Evolutionary conservation across 2,888 invertebrate genomes (phyloP), one percentile per base, ranked within the genome.

Genomic region (Caenorhabditis sp.): DNA sequence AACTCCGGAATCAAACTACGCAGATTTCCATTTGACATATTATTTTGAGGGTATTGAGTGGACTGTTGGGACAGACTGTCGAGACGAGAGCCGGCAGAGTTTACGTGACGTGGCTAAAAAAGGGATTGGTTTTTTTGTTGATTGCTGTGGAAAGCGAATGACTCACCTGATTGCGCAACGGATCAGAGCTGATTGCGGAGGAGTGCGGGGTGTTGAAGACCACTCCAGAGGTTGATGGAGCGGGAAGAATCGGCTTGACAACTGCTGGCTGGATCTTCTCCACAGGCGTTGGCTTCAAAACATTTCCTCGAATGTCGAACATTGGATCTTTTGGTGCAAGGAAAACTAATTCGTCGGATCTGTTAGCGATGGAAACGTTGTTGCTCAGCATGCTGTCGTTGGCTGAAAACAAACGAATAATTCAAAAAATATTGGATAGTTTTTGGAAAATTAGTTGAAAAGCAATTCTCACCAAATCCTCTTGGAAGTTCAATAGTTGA

Each of bases 401-500:
- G 15, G 56, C 72, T 72, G 64, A 64, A 72, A 9, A 40, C 32
- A 32, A 32, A 6, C 32, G 32, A n/a, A n/a, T n/a, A n/a, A n/a
- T n/a, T n/a, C 32, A 32, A 32, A 32, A 6, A 32, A 32, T 32
- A 32, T 32, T 32, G 32, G 32, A 9, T 32, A 32, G 32, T 32
- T 32, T 32, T 32, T 32, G 9, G 32, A n/a, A 2, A 40, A 3
- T 15, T 18, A 32, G n/a, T 51, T 3, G n/a, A 15, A 64, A 20
- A 11, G 24, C 3, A 68, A 60, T 61, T 56, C 72, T 37, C 26
- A 74, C 81, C 76, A 32, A 72, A 44, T 15, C 13, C 71, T 32
- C 72, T 50, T n/a, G 82, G 82, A 5, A 69, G 24, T 18, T 82
- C 79, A 37, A 82, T 79, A 24, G 51, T 67, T 15, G 82, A 79